Evolutionary conservation across 2,113 vertebrate genomes (phyloP).

Genomic region (Camelus bactrianus): DNA sequence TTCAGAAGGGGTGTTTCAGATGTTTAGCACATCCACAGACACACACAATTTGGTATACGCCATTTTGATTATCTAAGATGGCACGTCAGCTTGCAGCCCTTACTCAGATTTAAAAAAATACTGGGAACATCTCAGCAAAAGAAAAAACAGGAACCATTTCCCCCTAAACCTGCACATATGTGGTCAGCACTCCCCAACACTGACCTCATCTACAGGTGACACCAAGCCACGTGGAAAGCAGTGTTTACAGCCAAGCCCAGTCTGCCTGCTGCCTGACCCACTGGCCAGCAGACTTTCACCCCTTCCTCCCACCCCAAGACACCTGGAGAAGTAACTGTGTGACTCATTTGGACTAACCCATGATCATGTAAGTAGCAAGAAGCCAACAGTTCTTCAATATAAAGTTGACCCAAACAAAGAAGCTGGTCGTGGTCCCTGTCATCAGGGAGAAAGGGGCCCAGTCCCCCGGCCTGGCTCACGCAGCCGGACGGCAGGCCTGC

Average conservation of each 20-base stretch:
- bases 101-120: conserved; percentile 17
- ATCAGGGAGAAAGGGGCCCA: background rate
- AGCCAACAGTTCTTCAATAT: background rate
- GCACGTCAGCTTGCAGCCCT: background rate
- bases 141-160: background rate
- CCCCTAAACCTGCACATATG: background rate
- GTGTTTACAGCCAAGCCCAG: background rate
- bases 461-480: background rate
- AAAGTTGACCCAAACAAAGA: background rate
- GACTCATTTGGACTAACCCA: background rate
- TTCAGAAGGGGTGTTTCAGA: conserved; percentile 28
- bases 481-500: background rate
- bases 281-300: background rate
- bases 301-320: background rate
- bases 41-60: background rate
- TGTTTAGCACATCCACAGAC: background rate
- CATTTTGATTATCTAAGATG: background rate
- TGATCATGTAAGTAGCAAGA: background rate
- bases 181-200: background rate
- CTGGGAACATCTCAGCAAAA: background rate
- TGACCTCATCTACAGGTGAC: background rate
- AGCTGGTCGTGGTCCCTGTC: background rate
- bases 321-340: background rate
- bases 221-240: background rate
- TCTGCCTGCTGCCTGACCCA: background rate